phyloP scores from a whole-genome alignment of 2,888 invertebrate species.

The Lapara coniferarum region DNA sequence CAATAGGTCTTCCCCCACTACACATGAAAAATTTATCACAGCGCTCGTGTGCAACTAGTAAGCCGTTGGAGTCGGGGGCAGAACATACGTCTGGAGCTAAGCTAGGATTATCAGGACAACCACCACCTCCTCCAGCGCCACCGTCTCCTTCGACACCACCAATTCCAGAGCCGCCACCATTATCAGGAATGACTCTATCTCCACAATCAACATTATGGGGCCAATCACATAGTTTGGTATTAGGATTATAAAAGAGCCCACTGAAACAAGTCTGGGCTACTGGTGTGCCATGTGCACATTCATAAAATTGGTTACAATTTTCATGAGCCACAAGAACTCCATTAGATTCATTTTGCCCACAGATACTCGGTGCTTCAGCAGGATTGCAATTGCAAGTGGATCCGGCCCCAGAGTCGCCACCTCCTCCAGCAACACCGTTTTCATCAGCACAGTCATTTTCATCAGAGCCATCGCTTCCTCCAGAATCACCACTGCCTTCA shows the following conservation, averaged over 20 bases:
- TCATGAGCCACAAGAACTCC: conserved; percentile 46
- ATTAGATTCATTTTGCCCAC: conserved; percentile 40
- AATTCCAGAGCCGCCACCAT: conserved; percentile 24
- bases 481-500: conserved; percentile 15
- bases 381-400: conserved; percentile 39
- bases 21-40: conserved; percentile 45
- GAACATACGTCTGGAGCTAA: conserved; percentile 49
- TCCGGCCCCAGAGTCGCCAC: conserved; percentile 24
- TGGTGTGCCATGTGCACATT: conserved; percentile 69
- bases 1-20: conserved; percentile 35
- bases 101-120: conserved; percentile 53
- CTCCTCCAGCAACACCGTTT: conserved; percentile 1
- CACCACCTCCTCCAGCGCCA: conserved; percentile 49
- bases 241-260: conserved; percentile 43
- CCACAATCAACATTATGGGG: conserved; percentile 47
- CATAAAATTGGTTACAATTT: conserved; percentile 55
- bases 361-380: conserved; percentile 37
- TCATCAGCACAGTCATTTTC: conserved; percentile 11
- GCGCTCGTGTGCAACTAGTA: conserved; percentile 40
- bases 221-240: conserved; percentile 47
- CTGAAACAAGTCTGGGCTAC: conserved; percentile 36
- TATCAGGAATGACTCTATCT: conserved; percentile 36
- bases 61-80: conserved; percentile 34
- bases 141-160: conserved; percentile 28
- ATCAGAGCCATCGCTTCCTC: conserved; percentile 24